Conservation (phyloP, 37 sponge, comb jelly and placozoan species). For the Petrosia ficiformis region DNA sequence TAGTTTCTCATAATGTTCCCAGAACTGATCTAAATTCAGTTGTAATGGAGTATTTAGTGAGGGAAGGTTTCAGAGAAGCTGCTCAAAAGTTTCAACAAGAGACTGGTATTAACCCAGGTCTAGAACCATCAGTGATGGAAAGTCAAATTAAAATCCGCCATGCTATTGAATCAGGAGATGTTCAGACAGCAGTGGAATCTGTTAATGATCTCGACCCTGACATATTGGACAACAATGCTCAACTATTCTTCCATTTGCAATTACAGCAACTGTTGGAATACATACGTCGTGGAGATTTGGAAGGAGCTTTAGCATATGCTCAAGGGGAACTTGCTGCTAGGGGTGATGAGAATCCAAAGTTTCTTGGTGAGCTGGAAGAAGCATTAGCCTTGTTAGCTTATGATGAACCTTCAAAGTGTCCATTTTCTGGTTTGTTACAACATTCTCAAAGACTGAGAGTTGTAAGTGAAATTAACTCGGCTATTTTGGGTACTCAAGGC, state of each 20-base stretch:
- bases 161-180: slow-evolving; percentile 67
- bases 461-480: slow-evolving; percentile 86
- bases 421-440: slow-evolving; percentile 73
- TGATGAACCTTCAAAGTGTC: slow-evolving; percentile 50
- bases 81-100: slow-evolving; percentile 69
- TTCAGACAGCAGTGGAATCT: slow-evolving; percentile 80
- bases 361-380: slow-evolving; percentile 82
- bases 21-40: slow-evolving; percentile 62
- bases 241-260: slow-evolving; percentile 84
- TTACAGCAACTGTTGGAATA: slow-evolving; percentile 87
- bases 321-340: slow-evolving; percentile 82
- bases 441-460: slow-evolving; percentile 82
- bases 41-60: slow-evolving; percentile 92
- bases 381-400: slow-evolving; percentile 81
- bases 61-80: slow-evolving; percentile 93
- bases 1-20: slow-evolving; percentile 55
- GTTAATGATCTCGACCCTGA: slow-evolving; percentile 87
- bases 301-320: slow-evolving; percentile 76
- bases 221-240: slow-evolving; percentile 80
- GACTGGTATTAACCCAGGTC: slow-evolving; percentile 44
- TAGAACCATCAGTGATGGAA: slow-evolving; percentile 59
- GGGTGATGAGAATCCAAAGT: slow-evolving; percentile 83
- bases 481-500: slow-evolving; percentile 78
- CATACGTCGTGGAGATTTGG: slow-evolving; percentile 63
- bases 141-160: slow-evolving; percentile 72